phyloP scores from a whole-genome alignment of 2,113 vertebrate genomes.

The Brachyhypopomus occidentalis region DNA sequence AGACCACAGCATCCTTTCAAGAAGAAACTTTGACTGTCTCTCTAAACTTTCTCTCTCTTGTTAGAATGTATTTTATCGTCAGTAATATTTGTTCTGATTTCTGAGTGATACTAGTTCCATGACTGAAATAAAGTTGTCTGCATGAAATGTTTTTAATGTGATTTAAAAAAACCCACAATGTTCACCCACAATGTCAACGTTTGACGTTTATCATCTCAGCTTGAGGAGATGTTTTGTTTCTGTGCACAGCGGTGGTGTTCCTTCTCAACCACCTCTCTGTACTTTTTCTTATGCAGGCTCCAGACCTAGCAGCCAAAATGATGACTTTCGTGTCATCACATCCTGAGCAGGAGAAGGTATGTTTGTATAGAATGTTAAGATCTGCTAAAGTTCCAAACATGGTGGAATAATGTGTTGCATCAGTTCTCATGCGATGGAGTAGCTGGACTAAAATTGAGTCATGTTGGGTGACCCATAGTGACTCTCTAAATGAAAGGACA shows the following conservation, averaged over 20 bases:
- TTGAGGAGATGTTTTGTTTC: slow-evolving; percentile 43
- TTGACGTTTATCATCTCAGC: background rate
- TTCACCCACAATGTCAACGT: no score
- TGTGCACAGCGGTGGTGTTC: slow-evolving; percentile 56
- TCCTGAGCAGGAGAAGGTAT: slow-evolving; percentile 73
- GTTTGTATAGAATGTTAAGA: slow-evolving; percentile 37
- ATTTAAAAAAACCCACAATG: no score
- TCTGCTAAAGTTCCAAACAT: background rate
- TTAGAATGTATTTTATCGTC: no score
- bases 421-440: background rate
- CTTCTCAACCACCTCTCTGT: slow-evolving; percentile 65
- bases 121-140: no score
- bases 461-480: background rate
- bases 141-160: no score
- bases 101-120: no score
- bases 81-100: no score
- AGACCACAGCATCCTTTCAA: no score
- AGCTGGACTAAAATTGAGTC: no score
- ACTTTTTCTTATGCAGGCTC: slow-evolving; percentile 70
- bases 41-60: no score
- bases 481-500: background rate
- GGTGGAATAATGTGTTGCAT: background rate
- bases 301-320: slow-evolving; percentile 75
- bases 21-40: no score
- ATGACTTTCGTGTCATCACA: slow-evolving; percentile 71